Conservation (phyloP, 2,113 vertebrate genomes). For the Notiomystis cincta region DNA sequence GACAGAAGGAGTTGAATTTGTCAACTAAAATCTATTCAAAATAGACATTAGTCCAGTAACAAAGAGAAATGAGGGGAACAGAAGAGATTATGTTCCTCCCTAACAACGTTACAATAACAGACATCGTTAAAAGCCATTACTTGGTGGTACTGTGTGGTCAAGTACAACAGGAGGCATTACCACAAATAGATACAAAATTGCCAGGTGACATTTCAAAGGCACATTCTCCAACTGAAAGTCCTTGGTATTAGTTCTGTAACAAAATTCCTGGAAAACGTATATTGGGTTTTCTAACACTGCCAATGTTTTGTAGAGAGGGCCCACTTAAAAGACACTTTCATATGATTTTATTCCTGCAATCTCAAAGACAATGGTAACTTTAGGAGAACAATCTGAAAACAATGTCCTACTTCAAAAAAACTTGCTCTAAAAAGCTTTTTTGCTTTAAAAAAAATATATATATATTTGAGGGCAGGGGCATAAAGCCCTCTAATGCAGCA, state of each 20-base stretch:
- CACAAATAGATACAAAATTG: not conserved
- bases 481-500: not conserved
- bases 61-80: not conserved
- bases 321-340: not conserved
- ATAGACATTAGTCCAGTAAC: not conserved
- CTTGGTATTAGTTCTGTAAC: not conserved
- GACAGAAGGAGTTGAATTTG: not conserved
- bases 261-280: not conserved
- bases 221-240: not conserved
- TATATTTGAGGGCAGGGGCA: fast-evolving
- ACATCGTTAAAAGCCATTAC: not conserved
- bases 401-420: not conserved
- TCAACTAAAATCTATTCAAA: constrained; percentile 11
- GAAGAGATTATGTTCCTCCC: not conserved
- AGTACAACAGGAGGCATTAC: not conserved
- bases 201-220: not conserved
- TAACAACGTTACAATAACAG: not conserved
- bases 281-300: not conserved
- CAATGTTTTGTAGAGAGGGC: not conserved
- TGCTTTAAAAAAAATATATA: fast-evolving
- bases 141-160: not conserved
- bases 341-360: not conserved
- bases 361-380: not conserved
- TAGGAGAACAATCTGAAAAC: not conserved
- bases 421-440: not conserved